Percentiles rank a stretch among this genome's conserved stretches.
Evolutionary conservation across 2,113 vertebrate species (phyloP).

Genomic region (Herpetotheres cachinnans): DNA sequence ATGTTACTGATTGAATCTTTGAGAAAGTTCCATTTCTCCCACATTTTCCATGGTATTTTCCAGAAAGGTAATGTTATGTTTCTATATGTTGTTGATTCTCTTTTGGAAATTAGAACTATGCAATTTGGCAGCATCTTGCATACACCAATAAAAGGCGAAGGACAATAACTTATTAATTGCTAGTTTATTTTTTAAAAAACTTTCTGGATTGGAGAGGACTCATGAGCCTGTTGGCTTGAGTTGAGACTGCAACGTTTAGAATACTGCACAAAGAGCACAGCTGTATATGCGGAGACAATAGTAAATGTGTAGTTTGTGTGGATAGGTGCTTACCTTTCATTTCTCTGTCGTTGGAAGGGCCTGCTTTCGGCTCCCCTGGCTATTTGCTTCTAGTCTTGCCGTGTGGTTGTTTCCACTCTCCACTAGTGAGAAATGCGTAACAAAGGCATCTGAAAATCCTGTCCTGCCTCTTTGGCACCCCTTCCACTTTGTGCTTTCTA

Average conservation of each 20-base stretch:
- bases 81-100: background rate
- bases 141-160: constrained; percentile 22
- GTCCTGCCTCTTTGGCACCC: background rate
- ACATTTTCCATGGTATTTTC: background rate
- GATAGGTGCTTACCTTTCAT: background rate
- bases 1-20: background rate
- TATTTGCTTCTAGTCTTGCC: background rate
- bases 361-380: background rate
- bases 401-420: background rate
- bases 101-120: background rate
- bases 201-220: constrained; percentile 27
- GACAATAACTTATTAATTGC: constrained; percentile 47
- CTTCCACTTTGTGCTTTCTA: background rate
- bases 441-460: background rate
- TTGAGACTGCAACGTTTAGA: background rate
- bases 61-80: background rate
- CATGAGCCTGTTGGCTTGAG: background rate
- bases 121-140: background rate
- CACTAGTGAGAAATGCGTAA: background rate
- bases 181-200: constrained; percentile 42
- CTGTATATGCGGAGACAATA: background rate
- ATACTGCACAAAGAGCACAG: background rate
- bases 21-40: constrained; percentile 6
- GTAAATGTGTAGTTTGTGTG: background rate
- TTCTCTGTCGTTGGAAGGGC: background rate